These are phyloP conservation scores for Synanthedon vespiformis DNA, from an alignment of 2,888 invertebrate genomes.

Conservation along the genomic window DNA sequence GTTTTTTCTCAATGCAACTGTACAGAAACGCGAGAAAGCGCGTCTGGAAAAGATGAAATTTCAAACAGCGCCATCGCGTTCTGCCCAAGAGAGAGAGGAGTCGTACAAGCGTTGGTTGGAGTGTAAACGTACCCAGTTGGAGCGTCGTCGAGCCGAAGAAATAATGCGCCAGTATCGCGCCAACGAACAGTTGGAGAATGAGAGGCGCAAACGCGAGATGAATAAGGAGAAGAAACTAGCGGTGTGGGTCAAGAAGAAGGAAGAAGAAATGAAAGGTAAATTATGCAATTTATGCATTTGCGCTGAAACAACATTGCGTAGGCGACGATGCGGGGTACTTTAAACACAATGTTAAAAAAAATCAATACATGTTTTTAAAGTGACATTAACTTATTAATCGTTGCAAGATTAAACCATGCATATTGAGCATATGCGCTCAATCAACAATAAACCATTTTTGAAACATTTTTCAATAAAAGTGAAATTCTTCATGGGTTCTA, in stretches of 20 bases:
- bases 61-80: conserved; percentile 24
- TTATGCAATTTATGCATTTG: no score
- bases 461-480: no score
- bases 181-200: conserved; percentile 42
- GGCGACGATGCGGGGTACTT: no score
- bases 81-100: conserved; percentile 57
- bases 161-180: conserved; percentile 43
- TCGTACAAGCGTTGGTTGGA: conserved; percentile 68
- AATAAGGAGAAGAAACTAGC: conserved; percentile 59
- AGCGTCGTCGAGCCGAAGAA: conserved; percentile 47
- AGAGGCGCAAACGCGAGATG: conserved; percentile 40
- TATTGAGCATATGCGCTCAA: no score
- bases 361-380: no score
- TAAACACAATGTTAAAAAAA: no score
- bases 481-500: no score
- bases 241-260: conserved; percentile 72
- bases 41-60: conserved; percentile 34
- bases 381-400: no score
- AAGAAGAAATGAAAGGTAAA: conserved; percentile 69
- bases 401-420: no score
- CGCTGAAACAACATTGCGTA: no score
- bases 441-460: no score
- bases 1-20: neutral
- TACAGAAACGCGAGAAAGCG: conserved; percentile 42
- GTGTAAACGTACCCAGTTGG: conserved; percentile 49